A percentile compares a stretch with the other conserved stretches of the same genome.
phyloP scores from a whole-genome alignment of 1,140 invertebrate species.

The Drosophila insularis region DNA sequence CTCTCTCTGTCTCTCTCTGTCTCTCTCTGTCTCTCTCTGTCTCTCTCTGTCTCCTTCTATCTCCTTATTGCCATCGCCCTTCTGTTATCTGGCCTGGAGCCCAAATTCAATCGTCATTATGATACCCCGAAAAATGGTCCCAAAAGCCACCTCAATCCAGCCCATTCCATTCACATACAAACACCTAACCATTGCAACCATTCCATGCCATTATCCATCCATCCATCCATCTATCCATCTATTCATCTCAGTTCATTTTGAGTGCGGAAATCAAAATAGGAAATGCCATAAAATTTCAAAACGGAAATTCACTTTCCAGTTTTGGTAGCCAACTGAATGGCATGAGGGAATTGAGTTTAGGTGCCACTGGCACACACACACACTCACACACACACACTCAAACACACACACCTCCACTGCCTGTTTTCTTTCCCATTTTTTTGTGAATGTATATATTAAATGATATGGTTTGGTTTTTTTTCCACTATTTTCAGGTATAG shows the following conservation, averaged over 20 bases:
- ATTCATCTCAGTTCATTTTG: slow-evolving; percentile 46
- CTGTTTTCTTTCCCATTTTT: background rate
- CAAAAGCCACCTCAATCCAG: background rate
- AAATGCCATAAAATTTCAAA: slow-evolving; percentile 76
- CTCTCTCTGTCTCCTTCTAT: background rate
- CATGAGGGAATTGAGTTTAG: background rate
- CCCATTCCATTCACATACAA: background rate
- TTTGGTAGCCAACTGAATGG: background rate
- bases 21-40: background rate
- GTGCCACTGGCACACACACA: background rate
- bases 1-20: slow-evolving; percentile 11
- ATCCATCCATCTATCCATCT: background rate
- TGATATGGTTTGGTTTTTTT: too few species aligned
- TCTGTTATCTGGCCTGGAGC: slow-evolving; percentile 13
- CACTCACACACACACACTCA: background rate
- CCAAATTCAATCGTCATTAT: slow-evolving; percentile 69
- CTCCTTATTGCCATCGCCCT: background rate
- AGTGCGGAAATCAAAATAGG: slow-evolving; percentile 78
- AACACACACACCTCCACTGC: background rate
- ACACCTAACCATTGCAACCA: background rate
- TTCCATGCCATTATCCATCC: background rate
- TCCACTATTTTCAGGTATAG: too few species aligned
- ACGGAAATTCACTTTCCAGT: slow-evolving; percentile 52
- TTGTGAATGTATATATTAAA: too few species aligned
- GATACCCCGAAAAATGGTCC: slow-evolving; percentile 42